A percentile compares a stretch with the other conserved stretches of the same genome.
Evolutionary conservation across 2,113 vertebrate genomes (phyloP).

Genomic region (Tonatia bakeri): DNA sequence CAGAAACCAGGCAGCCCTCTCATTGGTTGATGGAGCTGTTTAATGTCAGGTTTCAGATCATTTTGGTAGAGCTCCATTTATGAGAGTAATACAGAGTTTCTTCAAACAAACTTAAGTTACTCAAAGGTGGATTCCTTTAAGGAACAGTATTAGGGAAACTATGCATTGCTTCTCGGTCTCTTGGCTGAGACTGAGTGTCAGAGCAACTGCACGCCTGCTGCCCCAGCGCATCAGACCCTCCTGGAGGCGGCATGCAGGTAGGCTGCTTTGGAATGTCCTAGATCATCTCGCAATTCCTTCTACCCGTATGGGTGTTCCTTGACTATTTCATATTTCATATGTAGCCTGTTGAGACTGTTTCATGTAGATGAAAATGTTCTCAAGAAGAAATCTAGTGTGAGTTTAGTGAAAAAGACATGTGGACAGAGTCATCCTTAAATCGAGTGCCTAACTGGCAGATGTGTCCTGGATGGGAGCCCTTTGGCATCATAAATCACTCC

Average conservation of each 20-base stretch:
- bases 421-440: neutral
- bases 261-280: neutral
- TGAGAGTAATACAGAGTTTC: neutral
- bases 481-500: neutral
- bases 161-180: too few species aligned
- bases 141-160: neutral
- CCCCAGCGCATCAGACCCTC: neutral
- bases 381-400: neutral
- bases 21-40: neutral
- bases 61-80: neutral
- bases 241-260: fast-evolving
- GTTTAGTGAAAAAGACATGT: neutral
- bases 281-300: neutral
- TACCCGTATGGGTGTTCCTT: neutral
- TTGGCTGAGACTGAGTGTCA: too few species aligned
- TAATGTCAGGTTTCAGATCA: neutral
- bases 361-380: neutral
- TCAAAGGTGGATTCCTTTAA: neutral
- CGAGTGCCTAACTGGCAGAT: neutral
- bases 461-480: neutral
- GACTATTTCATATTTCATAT: neutral
- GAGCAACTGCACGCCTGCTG: fast-evolving
- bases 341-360: neutral
- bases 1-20: neutral
- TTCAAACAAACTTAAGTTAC: neutral